Percentiles rank a stretch among this genome's conserved stretches.
Conservation (phyloP, 1,140 invertebrate genomes). For the Zaprionus gabonicus region DNA sequence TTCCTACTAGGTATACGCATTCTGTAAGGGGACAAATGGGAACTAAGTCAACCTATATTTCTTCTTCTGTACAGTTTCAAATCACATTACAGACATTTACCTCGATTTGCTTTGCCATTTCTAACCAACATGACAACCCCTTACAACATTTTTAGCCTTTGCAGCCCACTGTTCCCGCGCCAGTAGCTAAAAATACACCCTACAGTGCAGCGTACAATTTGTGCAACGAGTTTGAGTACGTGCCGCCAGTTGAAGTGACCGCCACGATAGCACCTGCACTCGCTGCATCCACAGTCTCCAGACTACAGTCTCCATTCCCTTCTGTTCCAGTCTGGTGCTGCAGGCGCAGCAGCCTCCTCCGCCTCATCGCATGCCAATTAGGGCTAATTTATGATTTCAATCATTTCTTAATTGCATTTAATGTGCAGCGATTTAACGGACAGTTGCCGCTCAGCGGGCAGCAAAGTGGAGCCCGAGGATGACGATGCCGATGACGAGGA, state of each 20-base stretch:
- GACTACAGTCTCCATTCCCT: not conserved
- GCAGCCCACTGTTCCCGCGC: conserved; percentile 21
- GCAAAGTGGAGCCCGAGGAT: not conserved
- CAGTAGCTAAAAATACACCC: conserved; percentile 68
- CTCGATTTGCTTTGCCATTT: too few relatives aligned
- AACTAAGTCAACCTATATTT: too few relatives aligned
- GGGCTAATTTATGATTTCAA: conserved; percentile 82
- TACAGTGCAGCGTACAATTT: conserved; percentile 61
- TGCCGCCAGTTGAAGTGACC: conserved; percentile 47
- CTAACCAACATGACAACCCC: too few relatives aligned
- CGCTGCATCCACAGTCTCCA: not conserved
- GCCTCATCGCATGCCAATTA: conserved; percentile 66
- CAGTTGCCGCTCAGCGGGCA: conserved; percentile 30
- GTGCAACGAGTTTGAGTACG: conserved; percentile 57
- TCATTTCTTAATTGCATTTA: conserved; percentile 83
- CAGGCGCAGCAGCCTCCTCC: not conserved
- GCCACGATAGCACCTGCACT: not conserved
- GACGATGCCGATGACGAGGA: not conserved
- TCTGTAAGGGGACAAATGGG: too few relatives aligned
- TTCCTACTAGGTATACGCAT: too few relatives aligned
- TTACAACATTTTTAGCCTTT: too few relatives aligned
- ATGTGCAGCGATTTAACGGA: conserved; percentile 77
- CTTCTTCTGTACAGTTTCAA: too few relatives aligned
- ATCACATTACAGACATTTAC: too few relatives aligned
- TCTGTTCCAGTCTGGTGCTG: not conserved